Percentiles rank a stretch among this genome's conserved stretches.
Conservation (phyloP, 2,113 vertebrate species). For the Chamaetylas fuelleborni region DNA sequence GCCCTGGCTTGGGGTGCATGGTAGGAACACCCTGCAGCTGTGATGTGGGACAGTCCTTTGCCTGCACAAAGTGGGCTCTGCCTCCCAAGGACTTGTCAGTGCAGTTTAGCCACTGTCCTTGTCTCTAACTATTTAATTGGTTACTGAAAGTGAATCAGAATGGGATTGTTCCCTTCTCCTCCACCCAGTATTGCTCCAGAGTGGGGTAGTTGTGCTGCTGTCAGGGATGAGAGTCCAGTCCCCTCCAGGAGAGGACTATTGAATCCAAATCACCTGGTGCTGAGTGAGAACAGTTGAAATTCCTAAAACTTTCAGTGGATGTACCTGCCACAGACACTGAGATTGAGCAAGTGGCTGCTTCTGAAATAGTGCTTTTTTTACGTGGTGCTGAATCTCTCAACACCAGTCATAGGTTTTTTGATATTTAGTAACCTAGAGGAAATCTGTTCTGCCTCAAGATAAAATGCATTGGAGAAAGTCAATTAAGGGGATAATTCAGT, state of each 20-base stretch:
- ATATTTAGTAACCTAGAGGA: not conserved
- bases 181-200: not conserved
- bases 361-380: not conserved
- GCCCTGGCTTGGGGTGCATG: not conserved
- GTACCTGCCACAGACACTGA: not conserved
- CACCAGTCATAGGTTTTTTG: rapidly evolving
- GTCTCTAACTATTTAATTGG: not conserved
- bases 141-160: not conserved
- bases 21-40: rapidly evolving
- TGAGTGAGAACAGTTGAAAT: not conserved
- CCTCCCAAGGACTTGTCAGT: too few species aligned
- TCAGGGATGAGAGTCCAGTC: rapidly evolving
- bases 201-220: rapidly evolving
- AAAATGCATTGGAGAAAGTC: not conserved
- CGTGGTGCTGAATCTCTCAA: not conserved
- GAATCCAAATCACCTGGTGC: not conserved
- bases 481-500: not conserved
- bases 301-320: not conserved
- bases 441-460: not conserved
- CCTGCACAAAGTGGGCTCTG: rapidly evolving
- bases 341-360: not conserved
- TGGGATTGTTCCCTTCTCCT: rapidly evolving
- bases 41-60: not conserved
- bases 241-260: not conserved
- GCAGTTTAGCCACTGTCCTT: not conserved